Percentiles rank a stretch among this genome's conserved stretches.
phyloP scores from a whole-genome alignment of 2,113 vertebrate genomes.

The Phainopepla nitens region DNA sequence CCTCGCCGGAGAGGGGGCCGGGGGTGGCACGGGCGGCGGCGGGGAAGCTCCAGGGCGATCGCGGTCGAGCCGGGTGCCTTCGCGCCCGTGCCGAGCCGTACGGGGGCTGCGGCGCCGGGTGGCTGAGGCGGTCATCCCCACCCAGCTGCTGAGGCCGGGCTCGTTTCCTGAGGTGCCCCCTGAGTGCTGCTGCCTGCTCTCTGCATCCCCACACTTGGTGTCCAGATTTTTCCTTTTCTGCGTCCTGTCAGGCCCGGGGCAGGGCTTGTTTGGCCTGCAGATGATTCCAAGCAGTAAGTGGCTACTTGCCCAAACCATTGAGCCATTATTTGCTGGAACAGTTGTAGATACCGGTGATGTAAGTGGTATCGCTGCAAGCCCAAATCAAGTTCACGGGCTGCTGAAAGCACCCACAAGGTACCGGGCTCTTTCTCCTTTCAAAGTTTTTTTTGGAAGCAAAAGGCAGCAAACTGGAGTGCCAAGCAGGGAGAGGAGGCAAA shows the following conservation, averaged over 20 bases:
- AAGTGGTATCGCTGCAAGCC: neutral
- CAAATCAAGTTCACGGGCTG: neutral
- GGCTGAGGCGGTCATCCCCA: neutral
- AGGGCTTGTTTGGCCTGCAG: neutral
- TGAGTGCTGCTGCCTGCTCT: neutral
- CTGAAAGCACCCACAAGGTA: neutral
- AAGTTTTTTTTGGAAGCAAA: neutral
- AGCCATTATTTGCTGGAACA: neutral
- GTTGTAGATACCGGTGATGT: neutral
- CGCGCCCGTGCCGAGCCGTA: fast-evolving
- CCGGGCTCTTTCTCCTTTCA: neutral
- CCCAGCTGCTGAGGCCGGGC: fast-evolving
- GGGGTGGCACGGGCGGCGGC: fast-evolving
- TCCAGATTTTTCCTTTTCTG: neutral
- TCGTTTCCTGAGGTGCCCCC: neutral
- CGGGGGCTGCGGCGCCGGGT: neutral
- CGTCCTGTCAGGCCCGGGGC: neutral
- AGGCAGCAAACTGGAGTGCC: neutral
- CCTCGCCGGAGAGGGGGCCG: neutral
- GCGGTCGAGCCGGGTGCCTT: neutral
- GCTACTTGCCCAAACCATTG: neutral
- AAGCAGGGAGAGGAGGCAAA: neutral
- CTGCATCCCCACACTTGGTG: neutral
- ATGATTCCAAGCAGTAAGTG: neutral
- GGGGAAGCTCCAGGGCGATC: neutral